Evolutionary conservation across 2,797 vertebrate genomes (phyloP).

Genomic region (Chlorospingus semifuscus): DNA sequence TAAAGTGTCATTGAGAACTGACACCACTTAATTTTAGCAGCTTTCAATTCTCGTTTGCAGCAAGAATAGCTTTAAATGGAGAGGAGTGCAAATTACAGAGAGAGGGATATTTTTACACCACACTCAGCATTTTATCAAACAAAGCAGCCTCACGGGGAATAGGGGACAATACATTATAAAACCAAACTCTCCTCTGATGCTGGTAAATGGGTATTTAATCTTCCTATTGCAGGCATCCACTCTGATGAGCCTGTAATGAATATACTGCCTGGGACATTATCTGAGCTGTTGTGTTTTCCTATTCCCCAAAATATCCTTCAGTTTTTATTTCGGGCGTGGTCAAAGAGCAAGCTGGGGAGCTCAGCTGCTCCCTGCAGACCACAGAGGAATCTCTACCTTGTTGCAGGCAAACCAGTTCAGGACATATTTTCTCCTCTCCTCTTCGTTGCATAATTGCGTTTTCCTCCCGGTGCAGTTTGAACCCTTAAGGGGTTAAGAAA

Average conservation of each 20-base stretch:
- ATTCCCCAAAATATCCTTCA: constrained; percentile 70
- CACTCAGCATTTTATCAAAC: constrained; percentile 88
- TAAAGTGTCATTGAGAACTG: constrained; percentile 99
- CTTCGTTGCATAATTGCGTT: constrained; percentile 76
- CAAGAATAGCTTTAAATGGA: constrained; percentile 85
- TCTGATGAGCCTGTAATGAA: constrained; percentile 84
- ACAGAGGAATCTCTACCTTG: constrained; percentile 57
- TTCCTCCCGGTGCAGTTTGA: constrained; percentile 69
- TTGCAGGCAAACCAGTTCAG: constrained; percentile 63
- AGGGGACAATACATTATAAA: constrained; percentile 82
- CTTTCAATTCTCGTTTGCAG: constrained; percentile 87
- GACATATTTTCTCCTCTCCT: constrained; percentile 62
- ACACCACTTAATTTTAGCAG: constrained; percentile 98
- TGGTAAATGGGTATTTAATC: constrained; percentile 83
- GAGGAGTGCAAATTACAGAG: constrained; percentile 79
- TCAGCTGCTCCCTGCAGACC: constrained; percentile 58
- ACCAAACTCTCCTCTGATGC: constrained; percentile 80
- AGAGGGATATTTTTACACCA: constrained; percentile 85
- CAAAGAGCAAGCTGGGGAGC: constrained; percentile 41
- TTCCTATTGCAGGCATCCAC: constrained; percentile 77
- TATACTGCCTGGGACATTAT: constrained; percentile 81
- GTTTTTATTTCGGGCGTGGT: constrained; percentile 70
- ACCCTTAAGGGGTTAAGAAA: constrained; percentile 73
- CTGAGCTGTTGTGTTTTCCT: constrained; percentile 72
- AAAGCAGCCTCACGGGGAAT: constrained; percentile 82